Conservation (phyloP, 1,140 invertebrate genomes). For the Drosophila santomea region DNA sequence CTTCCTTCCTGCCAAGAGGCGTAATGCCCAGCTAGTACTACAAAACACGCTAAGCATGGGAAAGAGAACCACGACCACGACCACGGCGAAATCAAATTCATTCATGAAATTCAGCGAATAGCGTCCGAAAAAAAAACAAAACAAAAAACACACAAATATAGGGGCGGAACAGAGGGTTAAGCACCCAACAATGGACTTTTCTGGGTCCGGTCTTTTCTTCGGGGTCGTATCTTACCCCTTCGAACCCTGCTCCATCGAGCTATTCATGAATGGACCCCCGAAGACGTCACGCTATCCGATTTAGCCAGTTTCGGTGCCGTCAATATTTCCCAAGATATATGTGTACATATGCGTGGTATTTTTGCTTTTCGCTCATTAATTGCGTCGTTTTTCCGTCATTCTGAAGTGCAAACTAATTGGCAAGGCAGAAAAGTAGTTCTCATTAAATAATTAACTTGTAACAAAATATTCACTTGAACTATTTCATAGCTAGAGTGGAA, state of each 20-base stretch:
- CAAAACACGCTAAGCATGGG: slow-evolving; percentile 55
- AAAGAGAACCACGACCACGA: slow-evolving; percentile 30
- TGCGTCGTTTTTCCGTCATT: slow-evolving; percentile 16
- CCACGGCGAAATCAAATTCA: slow-evolving; percentile 64
- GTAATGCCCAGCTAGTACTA: slow-evolving; percentile 48
- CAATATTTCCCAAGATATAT: slow-evolving; percentile 13
- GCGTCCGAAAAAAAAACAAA: slow-evolving; percentile 39
- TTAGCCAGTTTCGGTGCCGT: slow-evolving; percentile 25
- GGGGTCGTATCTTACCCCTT: slow-evolving; percentile 4
- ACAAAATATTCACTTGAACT: too few relatives aligned
- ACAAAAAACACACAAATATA: slow-evolving; percentile 3
- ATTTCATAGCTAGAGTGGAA: too few relatives aligned
- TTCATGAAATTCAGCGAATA: slow-evolving; percentile 71
- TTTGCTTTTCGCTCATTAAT: slow-evolving; percentile 11
- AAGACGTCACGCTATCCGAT: slow-evolving; percentile 40
- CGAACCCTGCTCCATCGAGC: background rate
- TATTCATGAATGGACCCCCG: slow-evolving; percentile 34
- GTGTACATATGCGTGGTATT: slow-evolving; percentile 14
- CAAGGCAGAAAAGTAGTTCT: background rate
- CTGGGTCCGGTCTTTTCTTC: slow-evolving; percentile 28
- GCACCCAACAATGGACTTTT: slow-evolving; percentile 46
- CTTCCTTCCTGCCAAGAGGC: slow-evolving; percentile 72
- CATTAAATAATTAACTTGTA: background rate
- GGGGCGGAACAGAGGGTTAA: slow-evolving; percentile 9
- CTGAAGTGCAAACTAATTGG: background rate